Base-by-base conservation (phyloP, 2,888 invertebrate genomes). In the Andrena chrysosceles region DNA sequence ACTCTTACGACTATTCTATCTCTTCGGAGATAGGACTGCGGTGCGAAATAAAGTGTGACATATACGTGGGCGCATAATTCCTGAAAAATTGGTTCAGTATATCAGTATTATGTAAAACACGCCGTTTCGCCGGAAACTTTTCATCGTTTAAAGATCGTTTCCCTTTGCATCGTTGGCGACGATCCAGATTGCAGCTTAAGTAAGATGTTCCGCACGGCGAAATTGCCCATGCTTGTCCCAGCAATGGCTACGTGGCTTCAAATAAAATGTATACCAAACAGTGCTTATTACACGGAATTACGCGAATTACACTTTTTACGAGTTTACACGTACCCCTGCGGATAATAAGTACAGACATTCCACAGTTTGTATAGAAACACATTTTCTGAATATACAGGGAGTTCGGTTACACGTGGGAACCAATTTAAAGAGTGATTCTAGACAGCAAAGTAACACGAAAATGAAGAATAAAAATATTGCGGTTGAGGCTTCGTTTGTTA, bases 81-180 rank as follows among this genome's bases (percentile, higher is more conserved):
- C 0, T 54, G 54, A 71, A 77, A 78, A 80, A 78, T 71, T 62
- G 56, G n/a, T 62, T 2, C 63, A 8, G 66, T 79, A 72, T 72
- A 68, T 81, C 80, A 79, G 72, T 72, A 72, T 81, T 81, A 79
- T 81, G 80, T 42, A 72, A 79, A 81, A 13, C 54, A 54, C 42
- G 48, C 29, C 10, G 23, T n/a, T 35, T 23, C 63, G 52, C n/a
- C 13, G 29, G n/a, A 63, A 81, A 81, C 72, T 81, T 79, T 79
- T 81, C 80, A 79, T 81, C 80, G 80, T 81, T 81, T 72, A 67
- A 56, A 72, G 67, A 79, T 72, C 79, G 80, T 79, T 72, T 1
- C 35, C 4, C 26, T 6, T 31, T 49, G 76, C 54, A 31, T 67
- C 67, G 67, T 72, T 81, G 80, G 80, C 80, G 35, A 33, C n/a